A percentile compares a stretch with the other conserved stretches of the same genome.
phyloP scores from a whole-genome alignment of 2,888 invertebrate species.

The Cryptus viduatorius region DNA sequence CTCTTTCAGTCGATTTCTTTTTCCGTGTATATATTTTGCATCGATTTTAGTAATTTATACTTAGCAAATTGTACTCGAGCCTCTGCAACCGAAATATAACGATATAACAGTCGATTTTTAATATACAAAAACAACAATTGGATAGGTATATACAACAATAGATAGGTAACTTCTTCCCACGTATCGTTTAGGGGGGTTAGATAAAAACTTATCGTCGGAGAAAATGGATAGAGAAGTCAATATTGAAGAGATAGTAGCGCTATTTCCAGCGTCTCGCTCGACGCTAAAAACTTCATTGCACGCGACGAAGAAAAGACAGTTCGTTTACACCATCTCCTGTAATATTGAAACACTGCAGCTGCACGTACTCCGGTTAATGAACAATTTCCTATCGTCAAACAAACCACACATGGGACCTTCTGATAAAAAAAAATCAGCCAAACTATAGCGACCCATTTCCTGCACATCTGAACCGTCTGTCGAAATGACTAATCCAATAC shows the following conservation, averaged over 20 bases:
- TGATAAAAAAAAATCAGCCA: not conserved
- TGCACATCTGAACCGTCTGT: not conserved
- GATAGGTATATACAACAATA: too few species aligned
- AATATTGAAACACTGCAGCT: constrained; percentile 29
- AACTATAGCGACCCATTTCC: not conserved
- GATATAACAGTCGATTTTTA: not conserved
- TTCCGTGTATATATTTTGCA: too few species aligned
- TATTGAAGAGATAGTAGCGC: not conserved
- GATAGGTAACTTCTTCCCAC: not conserved
- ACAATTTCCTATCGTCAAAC: not conserved
- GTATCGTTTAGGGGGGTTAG: not conserved
- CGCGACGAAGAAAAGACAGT: not conserved
- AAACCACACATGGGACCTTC: not conserved
- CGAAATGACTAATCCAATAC: constrained; percentile 15
- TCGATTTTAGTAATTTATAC: too few species aligned
- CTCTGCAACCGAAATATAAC: not conserved
- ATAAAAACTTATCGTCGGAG: not conserved
- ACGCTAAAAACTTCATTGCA: constrained; percentile 28
- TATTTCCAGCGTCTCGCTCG: not conserved
- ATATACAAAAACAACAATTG: not conserved
- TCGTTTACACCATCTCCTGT: not conserved
- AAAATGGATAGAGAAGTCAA: not conserved
- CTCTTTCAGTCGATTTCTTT: too few species aligned
- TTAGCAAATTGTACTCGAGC: too few species aligned
- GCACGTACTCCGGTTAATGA: constrained; percentile 35